Base-by-base conservation (phyloP, 2,113 vertebrate genomes). In the Ondatra zibethicus region DNA sequence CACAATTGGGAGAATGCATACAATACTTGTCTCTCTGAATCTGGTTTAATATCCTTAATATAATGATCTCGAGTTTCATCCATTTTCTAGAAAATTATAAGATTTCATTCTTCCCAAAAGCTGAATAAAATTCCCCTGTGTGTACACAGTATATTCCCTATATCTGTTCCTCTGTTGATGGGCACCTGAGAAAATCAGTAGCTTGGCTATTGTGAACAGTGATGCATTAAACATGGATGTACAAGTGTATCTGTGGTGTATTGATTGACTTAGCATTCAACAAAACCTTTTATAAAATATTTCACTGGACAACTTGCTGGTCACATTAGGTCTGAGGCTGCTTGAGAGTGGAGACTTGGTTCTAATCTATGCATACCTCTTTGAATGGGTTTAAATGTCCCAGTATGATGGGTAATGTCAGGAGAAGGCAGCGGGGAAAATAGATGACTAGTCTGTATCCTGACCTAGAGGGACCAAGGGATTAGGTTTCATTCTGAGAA, bases 321-420 rank as follows among this genome's bases (percentile, higher is more conserved):
- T 33, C 17, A 7, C 50, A n/a, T 39, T 14, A 77, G 29, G 3
- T 72, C 0, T 55, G 66, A 19, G 45, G 63, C 42, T 19, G 4
- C 7, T 39, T 2, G 23, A 9, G 17, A 76, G 0, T 3, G 13
- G 14, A 10, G 7, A 36, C 82, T 84, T 88, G 17, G 39, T 19
- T 19, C 3, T 39, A 13, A n/a, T 21, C 36, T 14, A 0, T 0
- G 42, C 47, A 23, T 5, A 1, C 9, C 36, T 3, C 0, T 39
- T 52, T 17, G 16, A 81, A 89, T 36, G 8, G 39, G 13, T 19
- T 19, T 9, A 5, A 23, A 45, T 2, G 7, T 3, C 47, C 52
- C 27, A 11, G 17, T 16, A 5, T 21, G 25, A 5, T 9, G 1
- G 29, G 5, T 12, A 36, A 36, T 17, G 14, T 11, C 47, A n/a